These are phyloP conservation scores for Slavum lentiscoides DNA, from an alignment of 2,888 invertebrate genomes.

Conservation along the genomic window DNA sequence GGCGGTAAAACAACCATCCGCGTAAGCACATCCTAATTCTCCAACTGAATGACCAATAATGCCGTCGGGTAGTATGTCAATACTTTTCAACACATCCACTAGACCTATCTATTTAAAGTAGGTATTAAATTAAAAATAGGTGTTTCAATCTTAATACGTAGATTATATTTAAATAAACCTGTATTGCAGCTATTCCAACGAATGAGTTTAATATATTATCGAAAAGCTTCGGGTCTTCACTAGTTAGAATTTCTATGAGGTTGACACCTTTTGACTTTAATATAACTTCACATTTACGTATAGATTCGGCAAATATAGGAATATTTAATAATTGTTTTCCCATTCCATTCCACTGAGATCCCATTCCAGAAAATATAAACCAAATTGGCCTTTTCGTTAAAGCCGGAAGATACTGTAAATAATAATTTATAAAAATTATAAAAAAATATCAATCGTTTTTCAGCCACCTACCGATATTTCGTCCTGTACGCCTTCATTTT, in stretches of 20 bases:
- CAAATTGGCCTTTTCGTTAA: conserved; percentile 63
- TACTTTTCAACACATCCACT: conserved; percentile 66
- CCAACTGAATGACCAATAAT: conserved; percentile 91
- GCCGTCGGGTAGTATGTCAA: conserved; percentile 72
- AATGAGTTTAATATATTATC: conserved; percentile 73
- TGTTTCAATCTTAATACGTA: background rate
- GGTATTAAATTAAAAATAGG: background rate
- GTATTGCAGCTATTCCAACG: conserved; percentile 72
- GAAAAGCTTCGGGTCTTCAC: conserved; percentile 67
- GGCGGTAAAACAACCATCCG: conserved; percentile 85
- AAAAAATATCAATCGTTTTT: background rate
- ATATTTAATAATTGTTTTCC: conserved; percentile 74
- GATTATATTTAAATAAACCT: conserved; percentile 59
- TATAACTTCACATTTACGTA: conserved; percentile 68
- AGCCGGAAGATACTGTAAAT: conserved; percentile 37
- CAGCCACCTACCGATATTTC: conserved; percentile 17
- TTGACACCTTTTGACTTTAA: conserved; percentile 69
- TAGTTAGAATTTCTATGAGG: conserved; percentile 67
- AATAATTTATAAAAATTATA: background rate
- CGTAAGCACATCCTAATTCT: conserved; percentile 92
- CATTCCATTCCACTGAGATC: conserved; percentile 82
- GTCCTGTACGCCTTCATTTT: background rate
- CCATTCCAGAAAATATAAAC: conserved; percentile 78
- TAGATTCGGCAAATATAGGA: conserved; percentile 73
- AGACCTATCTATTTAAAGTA: conserved; percentile 65